Evolutionary conservation across 23 tunicate species (phyloP), one percentile per base, ranked within the genome.

Genomic region (Halocynthia aurantium): DNA sequence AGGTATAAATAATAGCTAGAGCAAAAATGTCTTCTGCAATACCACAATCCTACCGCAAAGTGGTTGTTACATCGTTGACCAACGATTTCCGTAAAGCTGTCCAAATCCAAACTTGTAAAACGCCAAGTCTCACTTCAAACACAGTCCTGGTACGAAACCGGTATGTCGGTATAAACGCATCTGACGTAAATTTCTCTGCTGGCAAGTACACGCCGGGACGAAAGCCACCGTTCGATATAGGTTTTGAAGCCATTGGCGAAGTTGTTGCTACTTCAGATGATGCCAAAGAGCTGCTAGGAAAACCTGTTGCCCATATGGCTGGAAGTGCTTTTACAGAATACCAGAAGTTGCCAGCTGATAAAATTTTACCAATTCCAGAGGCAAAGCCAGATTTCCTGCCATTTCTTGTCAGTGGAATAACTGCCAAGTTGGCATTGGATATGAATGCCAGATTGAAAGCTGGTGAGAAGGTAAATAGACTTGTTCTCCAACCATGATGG

Each of bases 201-300:
- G 99, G 99, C 57, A 85, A 82, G 63, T 88, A 94, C 57, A 73
- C 20, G 0, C 95, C 95, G 0, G 89, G 84, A n/a, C 44, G 50
- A 6, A 69, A 65, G 7, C 96, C 96, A 6, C 99, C 99, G 15
- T 90, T 96, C 76, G 87, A 83, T 70, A 82, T 86, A 8, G 99
- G 99, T 6, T 96, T 96, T 74, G 99, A 96, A 75, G 99, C 99
- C 7, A 80, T 96, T 52, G 99, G 99, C 0, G 88, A 85, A 76
- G 88, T 96, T 12, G 99, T 96, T 10, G 93, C 85, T 50, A 84
- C 83, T 7, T 93, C 96, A 21, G 85, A 78, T 50, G 71, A 72
- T 10, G 69, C 90, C 6, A 57, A 73, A 22, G 49, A 81, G 17
- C 20, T 86, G 62, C 53, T 83, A 66, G 99, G 99, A 8, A 69